Evolutionary conservation across 2,797 vertebrate genomes (phyloP).

Genomic region (Rhyacichthys aspro): DNA sequence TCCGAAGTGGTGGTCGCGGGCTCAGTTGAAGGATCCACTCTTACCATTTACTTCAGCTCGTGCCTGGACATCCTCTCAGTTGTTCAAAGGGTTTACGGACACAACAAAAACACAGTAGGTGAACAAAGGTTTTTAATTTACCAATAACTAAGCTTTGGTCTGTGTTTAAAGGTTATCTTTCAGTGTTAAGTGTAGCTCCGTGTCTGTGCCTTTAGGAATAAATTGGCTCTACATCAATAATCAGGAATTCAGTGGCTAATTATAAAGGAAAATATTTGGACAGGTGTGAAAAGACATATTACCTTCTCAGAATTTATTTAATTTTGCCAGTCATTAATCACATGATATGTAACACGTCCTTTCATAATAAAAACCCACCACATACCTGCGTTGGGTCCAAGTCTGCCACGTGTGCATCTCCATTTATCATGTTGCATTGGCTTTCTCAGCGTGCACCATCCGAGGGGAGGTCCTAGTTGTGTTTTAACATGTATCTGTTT

Average conservation of each 20-base stretch:
- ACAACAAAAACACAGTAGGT: conserved; percentile 84
- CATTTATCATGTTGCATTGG: not conserved
- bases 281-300: not conserved
- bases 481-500: conserved; percentile 26
- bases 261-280: not conserved
- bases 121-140: not conserved
- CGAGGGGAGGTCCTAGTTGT: not conserved
- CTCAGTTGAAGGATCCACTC: conserved; percentile 79
- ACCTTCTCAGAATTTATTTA: conserved; percentile 1
- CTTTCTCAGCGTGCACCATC: not conserved
- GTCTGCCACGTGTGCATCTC: not conserved
- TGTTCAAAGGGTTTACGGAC: conserved; percentile 81
- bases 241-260: not conserved
- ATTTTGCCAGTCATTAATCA: conserved; percentile 1
- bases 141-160: too few species aligned
- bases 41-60: conserved; percentile 88
- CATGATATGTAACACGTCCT: not conserved
- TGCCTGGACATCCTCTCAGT: conserved; percentile 85
- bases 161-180: not conserved
- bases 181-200: not conserved
- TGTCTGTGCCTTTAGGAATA: not conserved
- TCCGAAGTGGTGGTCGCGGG: conserved; percentile 78
- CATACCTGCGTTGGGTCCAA: conserved; percentile 1
- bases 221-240: too few species aligned
- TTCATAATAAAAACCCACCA: conserved; percentile 1